Percentiles rank a stretch among this genome's conserved stretches.
Conservation (phyloP, 1,140 invertebrate genomes). For the Acromyrmex charruanus region DNA sequence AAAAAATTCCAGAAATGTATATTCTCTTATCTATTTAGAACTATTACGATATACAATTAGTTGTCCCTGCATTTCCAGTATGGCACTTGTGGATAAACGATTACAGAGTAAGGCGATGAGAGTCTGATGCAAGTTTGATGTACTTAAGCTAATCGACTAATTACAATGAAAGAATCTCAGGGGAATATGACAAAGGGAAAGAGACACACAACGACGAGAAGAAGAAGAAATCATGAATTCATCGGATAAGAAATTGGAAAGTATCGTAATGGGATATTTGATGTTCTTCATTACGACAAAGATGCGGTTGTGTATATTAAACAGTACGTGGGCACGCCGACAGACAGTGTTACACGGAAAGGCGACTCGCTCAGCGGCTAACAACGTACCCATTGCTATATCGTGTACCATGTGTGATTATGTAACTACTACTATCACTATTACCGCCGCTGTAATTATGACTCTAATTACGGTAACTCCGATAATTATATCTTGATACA, state of each 20-base stretch:
- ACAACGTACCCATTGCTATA: slow-evolving; percentile 41
- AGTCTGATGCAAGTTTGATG: no score
- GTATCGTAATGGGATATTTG: slow-evolving; percentile 33
- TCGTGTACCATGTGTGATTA: slow-evolving; percentile 22
- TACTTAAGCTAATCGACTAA: slow-evolving; percentile 23
- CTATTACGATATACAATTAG: not conserved
- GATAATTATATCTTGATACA: slow-evolving; percentile 57
- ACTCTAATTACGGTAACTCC: slow-evolving; percentile 53
- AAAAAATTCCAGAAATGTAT: not conserved
- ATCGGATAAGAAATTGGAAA: slow-evolving; percentile 53
- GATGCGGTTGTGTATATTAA: slow-evolving; percentile 28
- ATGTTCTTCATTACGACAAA: slow-evolving; percentile 39
- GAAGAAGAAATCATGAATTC: slow-evolving; percentile 4
- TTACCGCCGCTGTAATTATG: slow-evolving; percentile 52
- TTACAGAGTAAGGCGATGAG: not conserved
- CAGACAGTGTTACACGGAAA: slow-evolving; percentile 26
- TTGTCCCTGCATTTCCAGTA: not conserved
- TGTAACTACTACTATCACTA: slow-evolving; percentile 37
- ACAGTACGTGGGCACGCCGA: slow-evolving; percentile 11
- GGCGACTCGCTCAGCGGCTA: slow-evolving; percentile 47
- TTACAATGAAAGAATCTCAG: slow-evolving; percentile 11
- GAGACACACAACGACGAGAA: no score
- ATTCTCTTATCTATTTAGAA: not conserved
- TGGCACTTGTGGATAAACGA: not conserved
- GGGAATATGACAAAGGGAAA: not conserved